Evolutionary conservation across 64 coral and sea anemone genomes (phyloP), one percentile per base, ranked within the genome.

Genomic region (Orbicella faveolata): DNA sequence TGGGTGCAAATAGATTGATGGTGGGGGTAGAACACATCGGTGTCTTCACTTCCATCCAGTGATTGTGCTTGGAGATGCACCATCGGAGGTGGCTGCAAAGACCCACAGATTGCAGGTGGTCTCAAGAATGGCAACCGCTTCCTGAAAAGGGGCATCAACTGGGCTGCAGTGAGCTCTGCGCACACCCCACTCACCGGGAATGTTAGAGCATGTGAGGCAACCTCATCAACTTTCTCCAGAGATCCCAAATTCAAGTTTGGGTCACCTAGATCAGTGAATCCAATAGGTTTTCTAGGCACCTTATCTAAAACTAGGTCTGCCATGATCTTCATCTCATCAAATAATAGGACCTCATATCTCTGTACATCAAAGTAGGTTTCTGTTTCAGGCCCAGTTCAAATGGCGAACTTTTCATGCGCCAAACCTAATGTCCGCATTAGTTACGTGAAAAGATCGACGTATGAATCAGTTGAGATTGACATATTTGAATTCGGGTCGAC

Each of bases 81-180:
- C 87, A 89, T 88, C 86, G n/a, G 73, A 88, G 2, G 86, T 76
- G 17, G 73, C 86, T 14, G 73, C 86, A 75, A 88, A 57, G 6
- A 88, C 78, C 89, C 89, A 90, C 26, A 90, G 52, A 57, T 90
- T 90, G 66, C 78, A 90, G 51, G 77, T 30, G 30, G 30, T 30
- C 30, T 30, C 30, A 30, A 30, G 30, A 30, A 30, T 30, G 30
- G 30, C 30, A 15, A 82, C 66, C 21, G 63, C 78, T 62, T 90
- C 89, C 78, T 68, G 68, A 90, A 90, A 6, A 90, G 79, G 19
- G 89, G 89, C 79, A 90, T 90, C 13, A 90, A 30, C 64, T 90
- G 89, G 67, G 65, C 64, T 74, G 89, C 36, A 61, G 89, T 83
- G 67, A 90, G 88, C 76, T 90, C 79, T 21, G 89, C 83, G 89